These are phyloP conservation scores for Mactromeris polynyma DNA, from an alignment of 2,888 invertebrate genomes.

Conservation along the genomic window DNA sequence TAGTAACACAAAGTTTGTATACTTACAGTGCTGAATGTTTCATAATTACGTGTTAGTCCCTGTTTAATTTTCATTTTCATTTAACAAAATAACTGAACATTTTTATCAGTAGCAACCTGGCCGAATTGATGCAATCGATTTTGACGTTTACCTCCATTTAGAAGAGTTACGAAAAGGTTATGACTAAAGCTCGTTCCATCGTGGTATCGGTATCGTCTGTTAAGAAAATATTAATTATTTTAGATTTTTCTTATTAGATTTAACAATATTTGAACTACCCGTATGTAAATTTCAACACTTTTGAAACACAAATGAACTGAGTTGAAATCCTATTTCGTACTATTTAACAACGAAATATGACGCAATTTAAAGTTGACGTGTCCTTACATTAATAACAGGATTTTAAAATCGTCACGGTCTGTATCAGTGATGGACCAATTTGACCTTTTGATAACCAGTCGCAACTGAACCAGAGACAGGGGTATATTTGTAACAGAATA, in stretches of 20 bases:
- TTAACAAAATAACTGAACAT: neutral
- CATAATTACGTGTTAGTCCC: neutral
- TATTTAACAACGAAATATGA: neutral
- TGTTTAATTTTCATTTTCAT: neutral
- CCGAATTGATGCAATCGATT: slow-evolving; percentile 36
- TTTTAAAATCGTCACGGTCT: neutral
- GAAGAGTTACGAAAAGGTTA: slow-evolving; percentile 11
- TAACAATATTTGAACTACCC: no score
- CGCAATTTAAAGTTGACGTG: slow-evolving; percentile 1
- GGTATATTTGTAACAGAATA: neutral
- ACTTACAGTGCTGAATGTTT: neutral
- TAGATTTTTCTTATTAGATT: no score
- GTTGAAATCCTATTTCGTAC: neutral
- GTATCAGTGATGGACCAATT: neutral
- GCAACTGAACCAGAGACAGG: neutral
- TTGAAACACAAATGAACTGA: neutral
- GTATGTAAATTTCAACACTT: neutral
- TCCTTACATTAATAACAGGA: neutral
- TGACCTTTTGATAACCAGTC: neutral
- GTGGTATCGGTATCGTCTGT: slow-evolving; percentile 1
- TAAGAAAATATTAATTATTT: neutral
- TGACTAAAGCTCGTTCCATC: neutral
- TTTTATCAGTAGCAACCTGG: slow-evolving; percentile 23
- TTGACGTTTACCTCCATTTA: slow-evolving; percentile 27
- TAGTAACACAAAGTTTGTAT: neutral